Base-by-base conservation (phyloP, 2,888 invertebrate species). In the Hirtodrosophila histrioides region DNA sequence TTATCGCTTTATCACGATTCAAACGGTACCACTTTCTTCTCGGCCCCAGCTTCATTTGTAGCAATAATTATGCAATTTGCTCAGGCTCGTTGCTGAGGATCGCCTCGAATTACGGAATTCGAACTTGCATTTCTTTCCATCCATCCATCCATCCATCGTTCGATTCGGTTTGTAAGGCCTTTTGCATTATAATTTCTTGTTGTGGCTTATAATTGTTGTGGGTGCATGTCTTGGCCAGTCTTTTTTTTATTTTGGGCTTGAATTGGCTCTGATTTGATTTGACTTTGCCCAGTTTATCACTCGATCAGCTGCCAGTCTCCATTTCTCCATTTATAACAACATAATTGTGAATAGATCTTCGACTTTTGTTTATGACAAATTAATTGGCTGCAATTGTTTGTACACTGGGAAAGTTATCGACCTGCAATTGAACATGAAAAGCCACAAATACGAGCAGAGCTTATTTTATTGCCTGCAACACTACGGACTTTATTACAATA, bases 1-100 rank as follows among this genome's bases (percentile, higher is more conserved):
- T 88, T 83, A 83, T 83, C 83, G 83, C 86, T 86, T 83, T 83
- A 83, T 83, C 83, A 83, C 83, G 83, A 83, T 83, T 83, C 86
- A 87, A 88, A 82, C 86, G 86, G 86, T 86, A 76, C 88, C 83
- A 88, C 88, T 83, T 83, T 83, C 84, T 83, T 87, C 67, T 53
- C 44, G 6, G 23, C 29, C 8, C 7, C 63, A 82, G 86, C 88
- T 85, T 88, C 83, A 83, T 83, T 83, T 83, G 82, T 85, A 65
- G 82, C 86, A 85, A 87, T 88, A 83, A 83, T 83, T 83, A 83
- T 83, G 83, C 83, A 83, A 83, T 83, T 88, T 88, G 80, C 69
- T 87, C 10, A 43, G 60, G 48, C 65, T 66, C 23, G 75, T 66
- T 74, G 57, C 33, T 46, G 64, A 49, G 60, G 56, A 74, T 72